phyloP scores from a whole-genome alignment of 2,113 vertebrate species.

The Centrocercus urophasianus region DNA sequence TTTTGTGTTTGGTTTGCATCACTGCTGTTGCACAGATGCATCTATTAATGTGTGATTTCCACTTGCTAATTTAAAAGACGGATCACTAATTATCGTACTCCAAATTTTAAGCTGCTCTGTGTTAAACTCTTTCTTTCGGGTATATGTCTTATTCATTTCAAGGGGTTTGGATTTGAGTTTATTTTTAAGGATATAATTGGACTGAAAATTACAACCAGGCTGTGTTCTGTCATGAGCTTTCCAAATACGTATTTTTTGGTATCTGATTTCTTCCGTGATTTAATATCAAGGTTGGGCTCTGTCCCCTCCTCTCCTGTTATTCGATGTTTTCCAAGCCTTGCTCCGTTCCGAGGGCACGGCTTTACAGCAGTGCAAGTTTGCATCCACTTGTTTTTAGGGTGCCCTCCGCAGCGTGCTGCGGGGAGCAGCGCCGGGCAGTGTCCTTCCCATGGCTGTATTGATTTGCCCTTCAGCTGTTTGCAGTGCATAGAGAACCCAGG shows the following conservation, averaged over 20 bases:
- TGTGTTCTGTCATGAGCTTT: neutral
- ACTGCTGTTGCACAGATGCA: neutral
- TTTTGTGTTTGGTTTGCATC: neutral
- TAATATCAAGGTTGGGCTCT: too few species aligned
- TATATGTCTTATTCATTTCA: neutral
- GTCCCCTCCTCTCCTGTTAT: too few species aligned
- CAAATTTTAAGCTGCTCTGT: neutral
- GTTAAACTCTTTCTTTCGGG: neutral
- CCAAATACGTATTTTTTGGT: neutral
- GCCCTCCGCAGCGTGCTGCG: slow-evolving; percentile 64
- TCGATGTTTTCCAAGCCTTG: accelerated
- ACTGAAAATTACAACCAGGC: neutral
- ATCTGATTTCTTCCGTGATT: neutral
- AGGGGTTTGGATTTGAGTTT: accelerated
- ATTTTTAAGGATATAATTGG: neutral
- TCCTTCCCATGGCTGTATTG: slow-evolving; percentile 80
- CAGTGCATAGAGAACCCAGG: slow-evolving; percentile 72
- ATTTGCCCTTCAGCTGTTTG: slow-evolving; percentile 84
- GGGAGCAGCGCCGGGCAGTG: slow-evolving; percentile 74
- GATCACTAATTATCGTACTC: neutral
- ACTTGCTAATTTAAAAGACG: neutral
- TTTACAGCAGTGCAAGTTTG: neutral
- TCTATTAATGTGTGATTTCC: neutral
- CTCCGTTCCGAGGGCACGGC: neutral
- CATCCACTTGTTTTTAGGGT: slow-evolving; percentile 35